Base-by-base conservation (phyloP, 1,140 invertebrate species). In the Heliconius eleuchia region DNA sequence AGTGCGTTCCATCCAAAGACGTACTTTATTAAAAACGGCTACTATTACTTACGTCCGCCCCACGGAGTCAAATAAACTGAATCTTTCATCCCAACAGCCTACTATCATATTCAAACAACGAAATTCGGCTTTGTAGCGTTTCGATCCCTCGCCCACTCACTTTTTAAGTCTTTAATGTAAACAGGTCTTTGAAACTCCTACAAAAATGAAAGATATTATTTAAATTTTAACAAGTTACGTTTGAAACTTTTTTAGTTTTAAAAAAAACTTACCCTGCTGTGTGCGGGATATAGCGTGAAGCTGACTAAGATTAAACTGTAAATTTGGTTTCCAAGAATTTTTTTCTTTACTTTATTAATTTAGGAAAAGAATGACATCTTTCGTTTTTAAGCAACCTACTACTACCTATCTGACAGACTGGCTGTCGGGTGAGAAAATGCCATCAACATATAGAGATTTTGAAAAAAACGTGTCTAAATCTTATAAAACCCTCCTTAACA, bases 121-220 rank as follows among this genome's bases (percentile, higher is more conserved):
- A 70, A 46, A 76, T 52, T 77, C 34, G 11, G 23, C 46, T 77
- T 77, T 72, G 46, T 72, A 55, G 30, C 42, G 27, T 72, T 16
- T 72, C 39, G 52, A 72, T 18, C 39, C 60, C 27, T 34, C 76
- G 76, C 70, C 76, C 70, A 77, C 70, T 77, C 37, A 34, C 23
- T 71, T 71, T 71, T 37, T 72, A 52, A 46, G 19, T 18, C 66
- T 50, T 66, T 55, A 16, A 74, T 57, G 72, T 60, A 42, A 72
- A 78, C 30, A 55, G 3, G 8, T 37, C 66, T 77, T 77, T 46
- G 75, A 71, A n/a, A 52, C 19, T 66, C 27, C 27, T 27, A 76
- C 27, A 27, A 60, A 60, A 60, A 23, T 60, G 19, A 11, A 1
- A 60, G 55, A n/a, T 60, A 19, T n/a, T 23, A 60, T 27, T 60